phyloP scores from a whole-genome alignment of 2,797 vertebrate genomes.

The Lepidocolaptes lacrymiger region DNA sequence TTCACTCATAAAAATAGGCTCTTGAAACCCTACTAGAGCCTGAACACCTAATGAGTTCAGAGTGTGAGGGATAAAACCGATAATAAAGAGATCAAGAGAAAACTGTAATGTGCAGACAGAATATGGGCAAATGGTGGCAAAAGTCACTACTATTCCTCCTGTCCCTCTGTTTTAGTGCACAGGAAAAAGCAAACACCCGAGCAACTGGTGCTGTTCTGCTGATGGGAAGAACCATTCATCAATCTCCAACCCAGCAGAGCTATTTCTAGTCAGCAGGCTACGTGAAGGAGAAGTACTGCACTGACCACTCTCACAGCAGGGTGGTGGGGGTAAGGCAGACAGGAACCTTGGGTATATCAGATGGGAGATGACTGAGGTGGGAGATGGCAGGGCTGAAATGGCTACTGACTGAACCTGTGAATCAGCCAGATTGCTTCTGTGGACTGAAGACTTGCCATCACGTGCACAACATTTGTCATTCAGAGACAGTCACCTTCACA shows the following conservation, averaged over 20 bases:
- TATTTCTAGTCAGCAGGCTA: slow-evolving; percentile 41
- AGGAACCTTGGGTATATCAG: slow-evolving; percentile 33
- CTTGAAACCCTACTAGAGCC: not conserved
- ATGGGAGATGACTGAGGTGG: not conserved
- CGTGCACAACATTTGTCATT: not conserved
- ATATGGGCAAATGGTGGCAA: not conserved
- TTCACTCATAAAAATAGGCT: slow-evolving; percentile 40
- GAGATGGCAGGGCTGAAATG: not conserved
- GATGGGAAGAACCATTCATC: not conserved
- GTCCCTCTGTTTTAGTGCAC: fast-evolving
- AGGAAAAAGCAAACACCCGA: not conserved
- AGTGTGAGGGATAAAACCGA: not conserved
- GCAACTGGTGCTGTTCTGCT: not conserved
- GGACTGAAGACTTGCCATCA: not conserved
- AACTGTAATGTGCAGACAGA: not conserved
- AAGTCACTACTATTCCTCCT: not conserved
- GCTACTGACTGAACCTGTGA: not conserved
- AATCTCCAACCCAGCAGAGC: not conserved
- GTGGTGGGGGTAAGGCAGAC: not conserved
- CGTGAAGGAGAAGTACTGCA: slow-evolving; percentile 41
- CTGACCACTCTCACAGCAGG: not conserved
- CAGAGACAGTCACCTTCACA: not conserved
- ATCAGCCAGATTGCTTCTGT: not conserved
- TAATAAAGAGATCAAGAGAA: not conserved
- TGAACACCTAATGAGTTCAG: not conserved